Evolutionary conservation across 2,888 invertebrate genomes (phyloP), one percentile per base, ranked within the genome.

Genomic region (Ptilodon capucinus): DNA sequence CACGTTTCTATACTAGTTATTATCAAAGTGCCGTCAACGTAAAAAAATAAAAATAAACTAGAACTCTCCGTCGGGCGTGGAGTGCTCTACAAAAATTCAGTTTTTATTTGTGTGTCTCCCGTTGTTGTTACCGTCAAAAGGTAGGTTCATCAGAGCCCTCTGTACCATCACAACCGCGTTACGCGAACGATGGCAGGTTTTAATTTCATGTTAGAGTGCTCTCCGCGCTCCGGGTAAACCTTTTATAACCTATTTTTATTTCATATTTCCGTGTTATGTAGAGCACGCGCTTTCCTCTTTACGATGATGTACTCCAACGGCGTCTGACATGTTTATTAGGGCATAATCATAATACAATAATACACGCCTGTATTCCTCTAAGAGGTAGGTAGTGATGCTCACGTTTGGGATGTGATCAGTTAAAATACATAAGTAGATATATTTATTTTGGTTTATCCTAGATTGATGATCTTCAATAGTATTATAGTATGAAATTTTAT

Each of bases 171-270:
- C 71, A 74, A 77, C 68, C 64, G 64, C 46, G 43, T 25, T 40
- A 51, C 43, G 41, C 60, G 54, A 55, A 62, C 54, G 56, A 57
- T 30, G 53, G 54, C 51, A 49, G 52, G 52, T 68, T 79, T 76
- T 73, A 75, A 74, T 77, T 77, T 75, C 61, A 68, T 64, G 64
- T 62, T 51, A 45, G 56, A 67, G 58, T 57, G 61, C 51, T 46
- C 39, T 54, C 49, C 47, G 35, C 51, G 46, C 6, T 46, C 42
- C 44, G 50, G 9, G 40, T 11, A 30, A 56, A 62, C 50, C 62
- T 63, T 55, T 56, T 54, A 48, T 60, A 53, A n/a, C n/a, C n/a
- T 44, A 55, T 61, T 61, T 62, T 44, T 56, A 56, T 58, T 68
- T 57, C 30, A 40, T 47, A 54, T 23, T 46, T 42, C 25, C 18